phyloP scores from a whole-genome alignment of 1,140 invertebrate genomes.

The Drosophila punjabiensis region DNA sequence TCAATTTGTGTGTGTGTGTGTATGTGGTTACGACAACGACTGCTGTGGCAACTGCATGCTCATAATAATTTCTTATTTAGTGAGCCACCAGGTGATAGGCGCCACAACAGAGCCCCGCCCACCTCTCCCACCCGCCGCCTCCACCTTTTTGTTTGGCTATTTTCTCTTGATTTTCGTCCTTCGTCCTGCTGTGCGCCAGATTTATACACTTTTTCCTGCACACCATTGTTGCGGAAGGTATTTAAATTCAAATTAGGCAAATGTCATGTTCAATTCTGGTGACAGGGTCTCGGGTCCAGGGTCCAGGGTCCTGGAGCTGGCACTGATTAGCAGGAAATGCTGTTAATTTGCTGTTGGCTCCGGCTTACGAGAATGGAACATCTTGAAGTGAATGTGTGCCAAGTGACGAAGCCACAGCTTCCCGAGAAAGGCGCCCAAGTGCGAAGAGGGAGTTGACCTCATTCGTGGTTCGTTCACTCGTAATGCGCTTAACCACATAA shows the following conservation, averaged over 20 bases:
- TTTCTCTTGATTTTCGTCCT: slow-evolving; percentile 60
- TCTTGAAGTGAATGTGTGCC: slow-evolving; percentile 43
- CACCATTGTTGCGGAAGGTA: slow-evolving; percentile 44
- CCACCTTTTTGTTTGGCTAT: slow-evolving; percentile 57
- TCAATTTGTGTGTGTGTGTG: neutral
- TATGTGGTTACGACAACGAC: slow-evolving; percentile 54
- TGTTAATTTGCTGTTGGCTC: slow-evolving; percentile 21
- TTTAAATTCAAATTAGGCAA: slow-evolving; percentile 82
- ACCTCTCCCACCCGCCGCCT: neutral
- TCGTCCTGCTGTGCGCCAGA: slow-evolving; percentile 50
- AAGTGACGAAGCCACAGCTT: slow-evolving; percentile 21
- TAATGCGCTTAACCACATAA: slow-evolving; percentile 78
- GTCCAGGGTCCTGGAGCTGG: neutral
- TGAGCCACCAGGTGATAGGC: slow-evolving; percentile 58
- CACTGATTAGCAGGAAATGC: slow-evolving; percentile 43
- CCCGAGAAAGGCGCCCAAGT: slow-evolving; percentile 16
- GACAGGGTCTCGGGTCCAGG: slow-evolving; percentile 39
- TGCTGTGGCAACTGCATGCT: slow-evolving; percentile 65
- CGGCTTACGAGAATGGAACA: slow-evolving; percentile 7
- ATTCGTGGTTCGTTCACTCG: slow-evolving; percentile 41
- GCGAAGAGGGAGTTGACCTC: slow-evolving; percentile 33
- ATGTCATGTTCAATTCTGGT: slow-evolving; percentile 73
- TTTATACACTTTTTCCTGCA: slow-evolving; percentile 60
- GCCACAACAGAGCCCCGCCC: slow-evolving; percentile 19
- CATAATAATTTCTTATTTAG: slow-evolving; percentile 83